These are phyloP conservation scores for Halcyon smyrnensis DNA, from an alignment of 2,797 vertebrate species.

Conservation along the genomic window DNA sequence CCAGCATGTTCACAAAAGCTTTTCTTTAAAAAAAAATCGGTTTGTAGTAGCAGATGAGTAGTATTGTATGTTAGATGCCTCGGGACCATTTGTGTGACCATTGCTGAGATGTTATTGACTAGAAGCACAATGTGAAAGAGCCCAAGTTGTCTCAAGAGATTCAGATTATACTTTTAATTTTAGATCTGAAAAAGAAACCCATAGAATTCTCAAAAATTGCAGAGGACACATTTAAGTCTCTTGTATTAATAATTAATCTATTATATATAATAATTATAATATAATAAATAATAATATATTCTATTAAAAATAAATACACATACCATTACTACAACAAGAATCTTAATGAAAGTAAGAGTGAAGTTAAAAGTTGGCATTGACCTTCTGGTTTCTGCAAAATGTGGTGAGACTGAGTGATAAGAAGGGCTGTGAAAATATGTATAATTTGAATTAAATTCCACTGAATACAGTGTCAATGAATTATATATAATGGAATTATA, in stretches of 20 bases:
- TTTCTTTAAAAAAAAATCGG: too few relatives aligned
- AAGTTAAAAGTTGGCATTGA: background rate
- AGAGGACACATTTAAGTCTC: background rate
- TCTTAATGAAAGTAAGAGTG: background rate
- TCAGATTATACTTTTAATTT: background rate
- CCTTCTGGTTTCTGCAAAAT: background rate
- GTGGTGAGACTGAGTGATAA: background rate
- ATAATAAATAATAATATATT: too few relatives aligned
- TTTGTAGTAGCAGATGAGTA: background rate
- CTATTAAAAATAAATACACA: background rate
- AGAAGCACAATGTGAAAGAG: background rate
- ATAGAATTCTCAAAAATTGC: background rate
- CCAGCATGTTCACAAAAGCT: background rate
- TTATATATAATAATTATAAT: too few relatives aligned
- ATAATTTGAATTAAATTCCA: background rate
- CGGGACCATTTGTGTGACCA: background rate
- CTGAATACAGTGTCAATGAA: background rate
- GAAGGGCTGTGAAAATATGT: background rate
- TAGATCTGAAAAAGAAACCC: background rate
- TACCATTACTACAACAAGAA: background rate
- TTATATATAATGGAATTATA: background rate
- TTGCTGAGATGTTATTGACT: background rate
- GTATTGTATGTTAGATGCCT: background rate
- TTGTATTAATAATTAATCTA: too few relatives aligned
- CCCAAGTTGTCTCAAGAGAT: background rate